Conservation (phyloP, 2,113 vertebrate genomes). For the Elephantulus edwardii region DNA sequence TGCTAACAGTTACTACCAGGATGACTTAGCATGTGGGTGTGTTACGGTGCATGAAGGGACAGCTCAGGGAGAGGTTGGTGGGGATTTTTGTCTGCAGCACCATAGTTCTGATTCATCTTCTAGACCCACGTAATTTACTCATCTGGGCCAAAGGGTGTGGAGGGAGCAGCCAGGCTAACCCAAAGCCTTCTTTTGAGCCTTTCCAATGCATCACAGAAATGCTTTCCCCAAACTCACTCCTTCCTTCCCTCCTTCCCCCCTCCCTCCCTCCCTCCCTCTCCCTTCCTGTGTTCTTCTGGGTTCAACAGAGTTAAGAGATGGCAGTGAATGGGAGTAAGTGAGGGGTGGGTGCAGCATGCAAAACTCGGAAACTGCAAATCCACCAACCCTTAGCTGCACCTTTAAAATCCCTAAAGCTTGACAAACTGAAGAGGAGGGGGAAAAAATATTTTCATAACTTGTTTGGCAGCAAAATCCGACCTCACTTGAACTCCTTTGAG, state of each 20-base stretch:
- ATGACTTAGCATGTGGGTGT: background rate
- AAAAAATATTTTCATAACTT: background rate
- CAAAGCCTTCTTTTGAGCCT: background rate
- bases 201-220: background rate
- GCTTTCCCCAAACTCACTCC: background rate
- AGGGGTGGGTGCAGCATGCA: background rate
- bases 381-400: background rate
- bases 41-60: background rate
- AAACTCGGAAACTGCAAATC: background rate
- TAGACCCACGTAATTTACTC: background rate
- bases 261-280: too few relatives aligned
- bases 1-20: background rate
- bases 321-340: background rate
- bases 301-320: background rate
- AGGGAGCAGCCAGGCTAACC: background rate
- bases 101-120: conserved; percentile 55
- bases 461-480: conserved; percentile 48
- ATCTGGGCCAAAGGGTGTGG: conserved; percentile 31
- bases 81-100: conserved; percentile 11
- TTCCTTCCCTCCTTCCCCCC: too few relatives aligned
- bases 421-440: background rate
- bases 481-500: conserved; percentile 47
- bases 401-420: background rate
- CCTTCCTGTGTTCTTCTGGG: background rate
- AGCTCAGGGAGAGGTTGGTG: background rate